Conservation (phyloP, 2,797 vertebrate genomes). For the Poeciliopsis turneri region DNA sequence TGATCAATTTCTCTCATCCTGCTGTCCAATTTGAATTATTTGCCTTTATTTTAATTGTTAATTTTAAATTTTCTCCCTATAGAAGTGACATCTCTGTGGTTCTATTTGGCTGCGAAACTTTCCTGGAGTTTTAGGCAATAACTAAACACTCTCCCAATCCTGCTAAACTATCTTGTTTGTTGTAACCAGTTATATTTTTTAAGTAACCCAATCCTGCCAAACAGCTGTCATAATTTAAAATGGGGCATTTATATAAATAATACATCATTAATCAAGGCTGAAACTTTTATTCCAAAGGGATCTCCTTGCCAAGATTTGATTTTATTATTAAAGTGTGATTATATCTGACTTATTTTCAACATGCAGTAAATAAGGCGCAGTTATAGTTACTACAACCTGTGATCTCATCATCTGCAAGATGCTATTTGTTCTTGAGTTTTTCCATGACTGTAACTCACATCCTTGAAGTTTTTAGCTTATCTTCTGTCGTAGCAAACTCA, state of each 20-base stretch:
- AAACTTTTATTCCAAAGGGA: conserved; percentile 35
- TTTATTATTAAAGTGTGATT: conserved; percentile 53
- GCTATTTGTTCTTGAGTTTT: neutral
- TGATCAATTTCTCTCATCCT: too few species aligned
- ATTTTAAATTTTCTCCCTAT: too few species aligned
- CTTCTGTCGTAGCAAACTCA: conserved; percentile 39
- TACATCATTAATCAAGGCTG: conserved; percentile 42
- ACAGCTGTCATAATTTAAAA: neutral
- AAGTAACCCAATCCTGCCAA: neutral
- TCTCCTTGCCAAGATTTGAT: conserved; percentile 25
- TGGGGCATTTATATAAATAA: conserved; percentile 24
- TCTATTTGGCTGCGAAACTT: too few species aligned
- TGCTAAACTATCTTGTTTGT: too few species aligned
- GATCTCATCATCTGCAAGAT: conserved; percentile 1
- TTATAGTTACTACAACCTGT: conserved; percentile 7
- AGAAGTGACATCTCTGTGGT: too few species aligned
- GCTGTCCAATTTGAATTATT: too few species aligned
- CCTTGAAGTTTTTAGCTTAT: conserved; percentile 38
- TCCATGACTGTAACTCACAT: conserved; percentile 58
- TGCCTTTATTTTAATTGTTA: too few species aligned
- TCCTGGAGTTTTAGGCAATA: neutral
- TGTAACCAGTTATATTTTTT: neutral
- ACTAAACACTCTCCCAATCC: too few species aligned
- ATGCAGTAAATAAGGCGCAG: conserved; percentile 41
- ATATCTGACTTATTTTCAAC: conserved; percentile 52